phyloP scores from a whole-genome alignment of 2,113 vertebrate genomes.

The Penelope pileata region DNA sequence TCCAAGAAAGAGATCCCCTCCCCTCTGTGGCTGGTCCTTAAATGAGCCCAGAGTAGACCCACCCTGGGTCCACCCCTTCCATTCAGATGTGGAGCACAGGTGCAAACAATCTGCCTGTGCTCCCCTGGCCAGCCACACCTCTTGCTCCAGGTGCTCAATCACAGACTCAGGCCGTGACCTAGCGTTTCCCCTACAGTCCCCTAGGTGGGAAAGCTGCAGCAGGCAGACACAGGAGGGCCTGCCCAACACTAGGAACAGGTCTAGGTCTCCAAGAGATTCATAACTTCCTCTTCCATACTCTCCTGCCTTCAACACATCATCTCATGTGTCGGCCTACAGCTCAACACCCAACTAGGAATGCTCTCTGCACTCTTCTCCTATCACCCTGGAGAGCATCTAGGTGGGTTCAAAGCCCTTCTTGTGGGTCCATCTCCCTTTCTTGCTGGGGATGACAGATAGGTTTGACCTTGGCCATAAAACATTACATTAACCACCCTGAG shows the following conservation, averaged over 20 bases:
- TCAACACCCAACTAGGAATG: not conserved
- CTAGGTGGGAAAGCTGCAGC: not conserved
- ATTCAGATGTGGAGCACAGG: no score
- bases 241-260: not conserved
- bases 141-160: no score
- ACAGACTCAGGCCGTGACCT: no score
- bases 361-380: not conserved
- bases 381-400: not conserved
- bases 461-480: not conserved
- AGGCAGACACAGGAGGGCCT: not conserved
- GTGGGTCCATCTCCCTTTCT: not conserved
- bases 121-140: no score
- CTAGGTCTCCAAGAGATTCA: not conserved
- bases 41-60: no score
- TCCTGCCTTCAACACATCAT: not conserved
- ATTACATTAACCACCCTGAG: not conserved
- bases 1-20: no score
- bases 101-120: no score
- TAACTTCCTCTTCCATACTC: not conserved
- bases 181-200: no score
- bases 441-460: accelerated
- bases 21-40: no score
- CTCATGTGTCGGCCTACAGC: not conserved
- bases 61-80: no score
- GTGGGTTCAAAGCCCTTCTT: not conserved